Conservation (phyloP, 2,888 invertebrate genomes). For the Rhogogaster chlorosoma region DNA sequence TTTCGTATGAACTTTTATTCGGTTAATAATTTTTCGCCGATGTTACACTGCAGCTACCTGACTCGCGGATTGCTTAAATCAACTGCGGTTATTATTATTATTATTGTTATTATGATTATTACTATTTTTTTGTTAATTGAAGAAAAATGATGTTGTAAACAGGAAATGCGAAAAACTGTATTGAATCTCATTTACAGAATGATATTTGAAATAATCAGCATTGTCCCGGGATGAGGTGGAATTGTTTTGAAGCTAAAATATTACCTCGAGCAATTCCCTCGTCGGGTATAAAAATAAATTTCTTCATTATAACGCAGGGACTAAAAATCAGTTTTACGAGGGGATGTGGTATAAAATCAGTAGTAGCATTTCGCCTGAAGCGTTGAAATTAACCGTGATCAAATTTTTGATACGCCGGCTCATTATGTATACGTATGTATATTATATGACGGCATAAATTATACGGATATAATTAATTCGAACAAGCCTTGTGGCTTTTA, state of each 20-base stretch:
- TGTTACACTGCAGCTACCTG: too few relatives aligned
- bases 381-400: constrained; percentile 2
- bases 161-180: neutral
- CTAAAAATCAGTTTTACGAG: constrained; percentile 30
- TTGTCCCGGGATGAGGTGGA: neutral
- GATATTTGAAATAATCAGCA: neutral
- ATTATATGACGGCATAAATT: constrained; percentile 11
- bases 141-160: too few relatives aligned
- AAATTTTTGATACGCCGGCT: neutral
- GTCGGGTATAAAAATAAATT: constrained; percentile 6
- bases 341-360: neutral
- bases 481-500: neutral
- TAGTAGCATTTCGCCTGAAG: neutral
- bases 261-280: neutral
- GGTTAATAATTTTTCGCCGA: neutral
- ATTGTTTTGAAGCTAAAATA: neutral
- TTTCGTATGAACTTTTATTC: neutral
- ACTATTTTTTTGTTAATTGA: neutral
- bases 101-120: too few relatives aligned
- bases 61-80: too few relatives aligned
- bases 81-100: too few relatives aligned
- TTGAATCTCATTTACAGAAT: neutral
- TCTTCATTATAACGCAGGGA: constrained; percentile 25
- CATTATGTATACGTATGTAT: neutral
- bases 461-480: neutral